Percentiles rank a stretch among this genome's conserved stretches.
These are phyloP conservation scores for Malacosoma neustria DNA, from an alignment of 2,888 invertebrate species.

Conservation along the genomic window DNA sequence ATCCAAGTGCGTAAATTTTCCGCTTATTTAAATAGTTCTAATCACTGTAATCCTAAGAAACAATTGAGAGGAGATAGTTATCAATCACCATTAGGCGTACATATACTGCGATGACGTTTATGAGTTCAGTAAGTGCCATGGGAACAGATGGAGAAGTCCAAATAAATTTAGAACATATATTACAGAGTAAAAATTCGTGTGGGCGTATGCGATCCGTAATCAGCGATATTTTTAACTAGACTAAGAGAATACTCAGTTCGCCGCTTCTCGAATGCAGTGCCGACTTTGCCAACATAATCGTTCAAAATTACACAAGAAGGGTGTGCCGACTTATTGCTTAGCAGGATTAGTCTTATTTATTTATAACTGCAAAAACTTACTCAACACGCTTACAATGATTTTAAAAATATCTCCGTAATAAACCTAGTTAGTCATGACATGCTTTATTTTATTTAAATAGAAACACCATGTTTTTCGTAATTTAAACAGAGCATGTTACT, in stretches of 20 bases:
- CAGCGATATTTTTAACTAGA: slow-evolving; percentile 36
- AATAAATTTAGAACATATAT: slow-evolving; percentile 24
- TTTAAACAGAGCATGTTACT: slow-evolving; percentile 31
- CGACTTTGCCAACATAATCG: background rate
- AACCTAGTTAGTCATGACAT: slow-evolving; percentile 48
- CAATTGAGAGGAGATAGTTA: background rate
- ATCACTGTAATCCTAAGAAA: too few species aligned
- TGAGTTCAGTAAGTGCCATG: slow-evolving; percentile 17
- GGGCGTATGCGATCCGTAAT: slow-evolving; percentile 38
- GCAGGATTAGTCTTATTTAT: background rate
- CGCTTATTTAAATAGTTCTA: too few species aligned
- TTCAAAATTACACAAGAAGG: background rate
- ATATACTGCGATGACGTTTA: background rate
- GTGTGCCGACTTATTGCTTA: background rate
- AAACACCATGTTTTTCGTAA: slow-evolving; percentile 44
- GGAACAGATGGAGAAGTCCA: slow-evolving; percentile 25
- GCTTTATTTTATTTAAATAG: slow-evolving; percentile 52
- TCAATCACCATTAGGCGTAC: background rate
- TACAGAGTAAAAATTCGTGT: slow-evolving; percentile 15
- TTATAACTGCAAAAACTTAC: slow-evolving; percentile 1
- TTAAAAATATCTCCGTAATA: slow-evolving; percentile 42
- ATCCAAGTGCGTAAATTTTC: too few species aligned
- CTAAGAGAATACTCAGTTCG: background rate
- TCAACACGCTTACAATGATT: slow-evolving; percentile 19
- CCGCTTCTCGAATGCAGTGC: background rate